Base-by-base conservation (phyloP, 2,888 invertebrate genomes). In the Timema cristinae region DNA sequence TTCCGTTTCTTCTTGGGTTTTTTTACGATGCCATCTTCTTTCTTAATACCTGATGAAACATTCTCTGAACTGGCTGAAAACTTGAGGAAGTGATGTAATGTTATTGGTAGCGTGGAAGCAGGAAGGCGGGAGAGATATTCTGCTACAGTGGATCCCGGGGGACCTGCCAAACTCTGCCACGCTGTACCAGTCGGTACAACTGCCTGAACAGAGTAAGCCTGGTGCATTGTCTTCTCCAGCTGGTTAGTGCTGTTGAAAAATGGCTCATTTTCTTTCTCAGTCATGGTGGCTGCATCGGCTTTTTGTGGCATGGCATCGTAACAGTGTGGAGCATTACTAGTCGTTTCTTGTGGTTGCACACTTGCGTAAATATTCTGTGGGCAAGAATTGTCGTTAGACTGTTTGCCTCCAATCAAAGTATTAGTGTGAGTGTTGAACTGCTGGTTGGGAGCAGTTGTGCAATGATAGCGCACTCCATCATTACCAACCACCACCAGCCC, bases 101-200 rank as follows among this genome's bases (percentile, higher is more conserved):
- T 74, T 6, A 72, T 50, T n/a, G 74, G 74, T 15, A 74, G 68
- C 2, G 74, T 74, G 15, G 74, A 74, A 47, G 74, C 68, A 10
- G 74, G 71, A 11, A 74, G 61, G 1, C 72, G 72, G 16, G 74
- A 74, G 13, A 74, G 52, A 51, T 74, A 74, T 11, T 74, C 74
- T 9, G 68, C 72, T 7, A 74, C 72, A n/a, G 74, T 52, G 11
- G 72, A 73, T 6, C 72, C 72, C 2, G 73, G 73, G 49, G 71
- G 66, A 9, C 71, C 73, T 2, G 73, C 69, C 8, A 73, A 61
- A 16, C 72, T 70, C 50, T 73, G 73, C 73, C 73, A 73, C 13
- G 67, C 52, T 8, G 71, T 54, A 15, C 69, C 48, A 7, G 71
- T 50, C 15, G 72, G 73, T 10, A 73, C 68, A 68, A 70, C 70